These are phyloP conservation scores for Lanius ludovicianus DNA, from an alignment of 2,113 vertebrate species.

Conservation along the genomic window DNA sequence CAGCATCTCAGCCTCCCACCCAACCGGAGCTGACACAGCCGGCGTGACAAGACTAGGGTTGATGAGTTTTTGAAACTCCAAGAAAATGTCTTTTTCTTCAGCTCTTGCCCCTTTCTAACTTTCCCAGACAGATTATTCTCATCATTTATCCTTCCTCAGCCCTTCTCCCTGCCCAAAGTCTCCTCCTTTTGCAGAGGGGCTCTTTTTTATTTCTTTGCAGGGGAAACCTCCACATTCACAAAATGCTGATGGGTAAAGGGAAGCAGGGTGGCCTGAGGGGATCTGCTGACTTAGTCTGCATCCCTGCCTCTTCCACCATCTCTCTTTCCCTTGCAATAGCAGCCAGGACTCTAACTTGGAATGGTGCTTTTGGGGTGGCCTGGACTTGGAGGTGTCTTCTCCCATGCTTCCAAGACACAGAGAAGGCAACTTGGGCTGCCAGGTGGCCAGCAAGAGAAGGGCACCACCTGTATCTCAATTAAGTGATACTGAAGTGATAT, in stretches of 20 bases:
- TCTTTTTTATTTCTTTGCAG: not conserved
- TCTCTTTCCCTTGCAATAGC: not conserved
- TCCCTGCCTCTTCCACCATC: not conserved
- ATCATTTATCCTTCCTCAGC: not conserved
- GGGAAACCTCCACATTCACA: not conserved
- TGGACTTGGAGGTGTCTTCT: not conserved
- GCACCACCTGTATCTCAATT: not conserved
- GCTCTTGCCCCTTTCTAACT: not conserved
- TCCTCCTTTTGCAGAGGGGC: not conserved
- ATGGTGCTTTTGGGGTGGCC: not conserved
- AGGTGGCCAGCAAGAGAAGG: not conserved
- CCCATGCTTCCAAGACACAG: not conserved
- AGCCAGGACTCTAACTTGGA: not conserved
- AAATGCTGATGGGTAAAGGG: accelerated
- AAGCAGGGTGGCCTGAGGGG: not conserved
- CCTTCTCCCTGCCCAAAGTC: not conserved
- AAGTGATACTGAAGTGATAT: not conserved
- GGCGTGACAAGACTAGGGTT: not conserved
- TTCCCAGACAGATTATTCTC: not conserved
- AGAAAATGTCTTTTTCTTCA: not conserved
- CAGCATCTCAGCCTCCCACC: not conserved
- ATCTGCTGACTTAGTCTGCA: not conserved
- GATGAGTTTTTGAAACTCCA: not conserved
- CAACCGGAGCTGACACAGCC: not conserved
- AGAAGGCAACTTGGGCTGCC: not conserved